Evolutionary conservation across 2,113 vertebrate genomes (phyloP), one percentile per base, ranked within the genome.

Genomic region (Asarcornis scutulata): DNA sequence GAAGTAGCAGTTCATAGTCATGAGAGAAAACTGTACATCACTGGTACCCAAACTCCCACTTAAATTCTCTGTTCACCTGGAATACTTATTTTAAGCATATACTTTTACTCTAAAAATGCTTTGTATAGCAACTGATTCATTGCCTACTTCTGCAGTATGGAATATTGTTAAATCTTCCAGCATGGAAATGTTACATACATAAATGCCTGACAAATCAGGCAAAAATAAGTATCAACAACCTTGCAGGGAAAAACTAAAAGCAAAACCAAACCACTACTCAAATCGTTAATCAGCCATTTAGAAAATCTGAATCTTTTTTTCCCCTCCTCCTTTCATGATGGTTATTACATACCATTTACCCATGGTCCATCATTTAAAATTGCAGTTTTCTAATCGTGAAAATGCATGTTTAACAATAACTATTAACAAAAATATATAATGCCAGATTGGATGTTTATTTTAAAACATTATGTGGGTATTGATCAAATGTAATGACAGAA

Each of bases 401-500:
- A 71, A 52, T 7, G 17, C 56, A 62, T 14, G 12, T 23, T 55
- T 85, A 73, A 75, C 12, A 48, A 26, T 74, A 83, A 75, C 56
- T 84, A 52, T 81, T 81, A 91, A 74, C 7, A 62, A 75, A 52
- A 71, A 27, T 29, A 52, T 29, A 56, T 36, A 81, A 48, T 80
- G 29, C 17, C n/a, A 75, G 31, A 44, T 40, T 78, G 38, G 22
- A 75, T 71, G 17, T 87, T 89, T 85, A 60, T 71, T 95, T 93
- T 58, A 72, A 95, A 91, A 56, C 8, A 52, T 40, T 38, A 67
- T 27, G 56, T 58, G 73, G 56, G 13, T 80, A 88, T 59, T 66
- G 79, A 88, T 74, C 78, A 88, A 92, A 76, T 69, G 26, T 79
- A 86, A 93, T 50, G 72, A 32, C 67, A 89, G 85, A 62, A 83